A percentile compares a stretch with the other conserved stretches of the same genome.
Evolutionary conservation across 2,888 invertebrate genomes (phyloP).

Genomic region (Sesamia inferens): DNA sequence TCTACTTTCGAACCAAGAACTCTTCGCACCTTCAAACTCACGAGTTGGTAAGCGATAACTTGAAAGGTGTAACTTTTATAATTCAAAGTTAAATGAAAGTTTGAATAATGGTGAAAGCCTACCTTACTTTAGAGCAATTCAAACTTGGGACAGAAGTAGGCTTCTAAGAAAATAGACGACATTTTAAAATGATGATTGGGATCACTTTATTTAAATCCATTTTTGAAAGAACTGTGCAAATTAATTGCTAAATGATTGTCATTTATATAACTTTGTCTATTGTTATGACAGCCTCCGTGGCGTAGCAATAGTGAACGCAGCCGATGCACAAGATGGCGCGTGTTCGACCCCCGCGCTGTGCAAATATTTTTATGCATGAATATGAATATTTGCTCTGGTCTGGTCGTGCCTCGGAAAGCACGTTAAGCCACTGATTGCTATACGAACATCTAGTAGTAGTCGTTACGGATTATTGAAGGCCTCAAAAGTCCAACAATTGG

Average conservation of each 20-base stretch:
- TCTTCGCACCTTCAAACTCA: slow-evolving; percentile 57
- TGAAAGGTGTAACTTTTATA: slow-evolving; percentile 71
- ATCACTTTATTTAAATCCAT: not conserved
- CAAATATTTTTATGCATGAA: too few relatives aligned
- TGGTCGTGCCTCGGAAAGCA: too few relatives aligned
- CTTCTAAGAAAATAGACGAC: slow-evolving; percentile 26
- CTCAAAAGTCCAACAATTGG: too few relatives aligned
- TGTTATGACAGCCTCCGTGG: too few relatives aligned
- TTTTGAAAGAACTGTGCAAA: not conserved
- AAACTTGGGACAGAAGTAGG: slow-evolving; percentile 33
- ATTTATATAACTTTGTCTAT: not conserved
- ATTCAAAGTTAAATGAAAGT: slow-evolving; percentile 65
- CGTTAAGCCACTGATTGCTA: too few relatives aligned
- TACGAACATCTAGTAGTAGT: too few relatives aligned
- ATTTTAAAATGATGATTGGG: slow-evolving; percentile 28
- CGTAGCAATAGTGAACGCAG: too few relatives aligned
- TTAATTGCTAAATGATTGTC: not conserved
- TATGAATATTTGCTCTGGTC: too few relatives aligned
- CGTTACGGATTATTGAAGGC: too few relatives aligned
- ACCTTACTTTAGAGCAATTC: slow-evolving; percentile 42
- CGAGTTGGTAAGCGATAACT: slow-evolving; percentile 54
- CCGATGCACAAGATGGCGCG: too few relatives aligned
- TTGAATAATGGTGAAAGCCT: slow-evolving; percentile 47
- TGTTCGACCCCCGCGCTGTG: too few relatives aligned
- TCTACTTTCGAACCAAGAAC: slow-evolving; percentile 34